Conservation (phyloP, 2,888 invertebrate species). For the Hemistola chrysoprasaria region DNA sequence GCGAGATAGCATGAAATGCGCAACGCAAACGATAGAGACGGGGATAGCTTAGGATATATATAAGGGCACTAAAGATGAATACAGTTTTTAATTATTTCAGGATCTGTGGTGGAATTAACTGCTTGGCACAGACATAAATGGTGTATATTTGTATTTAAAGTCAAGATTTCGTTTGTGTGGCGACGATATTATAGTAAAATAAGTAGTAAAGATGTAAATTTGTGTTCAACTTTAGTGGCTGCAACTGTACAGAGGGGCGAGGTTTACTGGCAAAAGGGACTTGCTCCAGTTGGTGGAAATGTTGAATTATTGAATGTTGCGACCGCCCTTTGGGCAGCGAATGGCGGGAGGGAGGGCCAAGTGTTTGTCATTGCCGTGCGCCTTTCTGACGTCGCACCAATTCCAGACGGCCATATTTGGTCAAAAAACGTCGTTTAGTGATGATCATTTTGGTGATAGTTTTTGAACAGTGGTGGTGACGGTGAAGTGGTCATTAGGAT, state of each 20-base stretch:
- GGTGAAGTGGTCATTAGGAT: slow-evolving; percentile 19
- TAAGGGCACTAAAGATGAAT: too few relatives aligned
- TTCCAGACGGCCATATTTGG: slow-evolving; percentile 53
- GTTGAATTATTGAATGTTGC: slow-evolving; percentile 69
- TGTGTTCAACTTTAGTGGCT: too few relatives aligned
- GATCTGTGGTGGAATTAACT: too few relatives aligned
- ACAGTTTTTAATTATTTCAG: too few relatives aligned
- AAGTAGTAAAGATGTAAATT: too few relatives aligned
- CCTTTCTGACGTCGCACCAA: slow-evolving; percentile 71
- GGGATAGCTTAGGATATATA: slow-evolving; percentile 20
- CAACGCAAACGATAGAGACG: slow-evolving; percentile 14
- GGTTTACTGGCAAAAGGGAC: slow-evolving; percentile 43
- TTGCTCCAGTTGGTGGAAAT: slow-evolving; percentile 54
- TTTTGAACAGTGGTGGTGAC: slow-evolving; percentile 23
- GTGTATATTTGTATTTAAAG: too few relatives aligned
- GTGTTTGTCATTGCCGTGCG: slow-evolving; percentile 50
- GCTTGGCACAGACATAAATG: too few relatives aligned
- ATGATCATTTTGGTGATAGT: slow-evolving; percentile 57
- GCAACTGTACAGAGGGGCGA: slow-evolving; percentile 30
- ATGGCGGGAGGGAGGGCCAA: slow-evolving; percentile 40
- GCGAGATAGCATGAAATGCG: slow-evolving; percentile 29
- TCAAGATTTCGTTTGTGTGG: too few relatives aligned
- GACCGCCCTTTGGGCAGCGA: slow-evolving; percentile 73
- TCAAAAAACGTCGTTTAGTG: slow-evolving; percentile 51
- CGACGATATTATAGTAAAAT: too few relatives aligned